Conservation (phyloP, 2,113 vertebrate species). For the Strix uralensis region DNA sequence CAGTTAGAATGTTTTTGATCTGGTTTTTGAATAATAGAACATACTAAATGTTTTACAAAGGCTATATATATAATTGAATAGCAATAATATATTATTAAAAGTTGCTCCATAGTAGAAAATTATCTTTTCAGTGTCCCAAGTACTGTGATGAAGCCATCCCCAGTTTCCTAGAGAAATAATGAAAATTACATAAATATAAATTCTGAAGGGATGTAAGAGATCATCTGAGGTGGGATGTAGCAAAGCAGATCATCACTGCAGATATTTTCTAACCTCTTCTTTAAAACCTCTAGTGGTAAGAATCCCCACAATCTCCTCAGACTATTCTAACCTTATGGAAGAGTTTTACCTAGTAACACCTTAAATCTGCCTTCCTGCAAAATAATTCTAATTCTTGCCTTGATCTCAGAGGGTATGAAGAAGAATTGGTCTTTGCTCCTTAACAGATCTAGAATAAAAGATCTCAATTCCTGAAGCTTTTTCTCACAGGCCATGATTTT, state of each 20-base stretch:
- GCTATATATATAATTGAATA: background rate
- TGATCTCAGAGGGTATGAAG: background rate
- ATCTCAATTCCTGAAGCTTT: background rate
- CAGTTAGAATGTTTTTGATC: constrained; percentile 4
- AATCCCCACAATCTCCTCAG: background rate
- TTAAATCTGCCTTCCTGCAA: background rate
- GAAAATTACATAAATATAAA: background rate
- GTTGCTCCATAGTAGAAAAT: background rate
- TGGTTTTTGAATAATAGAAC: constrained; percentile 4
- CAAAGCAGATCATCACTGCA: background rate
- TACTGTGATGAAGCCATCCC: background rate
- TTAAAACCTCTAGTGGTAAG: background rate
- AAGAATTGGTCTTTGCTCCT: background rate
- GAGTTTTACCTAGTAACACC: background rate
- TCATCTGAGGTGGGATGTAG: background rate
- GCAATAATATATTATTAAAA: constrained; percentile 28
- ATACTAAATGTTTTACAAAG: background rate
- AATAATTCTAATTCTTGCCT: background rate
- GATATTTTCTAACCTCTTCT: background rate
- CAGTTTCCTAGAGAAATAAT: background rate
- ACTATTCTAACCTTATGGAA: background rate
- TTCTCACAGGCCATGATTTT: background rate
- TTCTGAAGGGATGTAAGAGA: background rate
- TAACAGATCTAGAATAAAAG: background rate
- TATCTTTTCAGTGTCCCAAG: background rate